Conservation (phyloP, 2,797 vertebrate genomes). For the Trachops cirrhosus region DNA sequence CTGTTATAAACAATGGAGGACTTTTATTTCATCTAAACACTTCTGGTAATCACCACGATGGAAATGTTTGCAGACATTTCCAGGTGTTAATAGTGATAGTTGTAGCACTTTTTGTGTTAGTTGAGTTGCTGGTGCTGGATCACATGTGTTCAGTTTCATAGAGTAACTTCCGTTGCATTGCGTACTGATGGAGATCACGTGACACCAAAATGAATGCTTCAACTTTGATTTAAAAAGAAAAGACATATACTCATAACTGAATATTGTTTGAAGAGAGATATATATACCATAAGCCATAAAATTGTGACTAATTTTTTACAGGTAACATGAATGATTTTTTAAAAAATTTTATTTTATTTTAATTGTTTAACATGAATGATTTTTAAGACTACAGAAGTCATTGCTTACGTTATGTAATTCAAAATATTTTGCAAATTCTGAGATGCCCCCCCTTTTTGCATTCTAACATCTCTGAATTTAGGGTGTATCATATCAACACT, state of each 20-base stretch:
- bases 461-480: not conserved
- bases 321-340: no score
- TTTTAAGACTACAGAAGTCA: not conserved
- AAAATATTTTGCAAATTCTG: not conserved
- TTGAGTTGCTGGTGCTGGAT: not conserved
- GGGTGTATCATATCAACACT: not conserved
- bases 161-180: not conserved
- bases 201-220: not conserved
- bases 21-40: conserved; percentile 16
- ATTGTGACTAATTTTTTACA: not conserved
- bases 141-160: not conserved
- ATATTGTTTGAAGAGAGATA: not conserved
- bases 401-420: not conserved
- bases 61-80: not conserved
- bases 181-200: not conserved
- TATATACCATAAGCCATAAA: not conserved
- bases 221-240: not conserved
- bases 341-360: no score
- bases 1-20: not conserved
- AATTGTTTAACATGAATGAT: no score
- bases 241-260: not conserved
- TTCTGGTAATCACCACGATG: not conserved
- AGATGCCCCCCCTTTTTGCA: not conserved
- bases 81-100: not conserved
- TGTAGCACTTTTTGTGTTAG: not conserved